phyloP scores from a whole-genome alignment of 1,140 invertebrate genomes.

The Camponotus vicinus region DNA sequence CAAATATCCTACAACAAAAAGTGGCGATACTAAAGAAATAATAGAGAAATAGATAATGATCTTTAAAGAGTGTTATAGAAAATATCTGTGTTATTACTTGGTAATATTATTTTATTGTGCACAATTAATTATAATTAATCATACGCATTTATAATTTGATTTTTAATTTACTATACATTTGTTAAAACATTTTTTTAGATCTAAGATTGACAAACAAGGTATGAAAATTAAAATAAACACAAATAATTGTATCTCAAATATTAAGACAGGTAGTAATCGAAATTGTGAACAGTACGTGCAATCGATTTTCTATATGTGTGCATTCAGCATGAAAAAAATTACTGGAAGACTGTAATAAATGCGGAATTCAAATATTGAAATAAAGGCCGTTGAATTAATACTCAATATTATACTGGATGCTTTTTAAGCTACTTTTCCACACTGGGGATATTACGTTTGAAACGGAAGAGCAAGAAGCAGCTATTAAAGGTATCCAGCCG shows the following conservation, averaged over 20 bases:
- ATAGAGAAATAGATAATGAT: not conserved
- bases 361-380: slow-evolving; percentile 62
- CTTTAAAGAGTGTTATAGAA: not conserved
- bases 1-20: slow-evolving; percentile 26
- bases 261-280: not conserved
- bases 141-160: too few relatives aligned
- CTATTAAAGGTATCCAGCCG: slow-evolving; percentile 63
- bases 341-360: slow-evolving; percentile 56
- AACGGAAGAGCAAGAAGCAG: slow-evolving; percentile 61
- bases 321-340: slow-evolving; percentile 42
- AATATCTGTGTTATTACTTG: not conserved
- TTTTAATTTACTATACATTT: not conserved
- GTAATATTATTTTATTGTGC: not conserved
- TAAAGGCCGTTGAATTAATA: slow-evolving; percentile 55
- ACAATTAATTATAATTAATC: not conserved
- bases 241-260: not conserved
- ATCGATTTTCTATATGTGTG: slow-evolving; percentile 31
- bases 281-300: not conserved
- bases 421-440: slow-evolving; percentile 50
- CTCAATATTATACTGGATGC: slow-evolving; percentile 58
- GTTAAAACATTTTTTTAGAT: not conserved
- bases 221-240: not conserved
- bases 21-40: slow-evolving; percentile 11
- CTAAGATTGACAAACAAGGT: slow-evolving; percentile 1
- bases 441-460: slow-evolving; percentile 48